These are phyloP conservation scores for Diachasmimorpha longicaudata DNA, from an alignment of 1,140 invertebrate genomes.

Conservation along the genomic window DNA sequence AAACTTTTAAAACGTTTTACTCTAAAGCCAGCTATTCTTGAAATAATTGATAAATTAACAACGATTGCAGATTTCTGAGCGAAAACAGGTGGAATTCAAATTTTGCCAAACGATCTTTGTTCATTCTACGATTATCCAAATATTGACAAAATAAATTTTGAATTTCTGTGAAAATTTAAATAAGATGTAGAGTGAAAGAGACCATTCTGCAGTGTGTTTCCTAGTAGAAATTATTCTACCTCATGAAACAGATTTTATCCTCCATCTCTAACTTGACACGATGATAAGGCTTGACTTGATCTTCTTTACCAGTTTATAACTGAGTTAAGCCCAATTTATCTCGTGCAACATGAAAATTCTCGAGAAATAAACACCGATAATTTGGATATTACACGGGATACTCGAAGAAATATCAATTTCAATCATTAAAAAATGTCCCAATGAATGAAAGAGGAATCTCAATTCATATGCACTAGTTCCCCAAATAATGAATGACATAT, in stretches of 20 bases:
- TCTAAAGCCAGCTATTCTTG: no score
- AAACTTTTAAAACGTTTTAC: no score
- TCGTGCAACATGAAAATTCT: background rate
- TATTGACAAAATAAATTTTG: no score
- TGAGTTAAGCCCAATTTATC: background rate
- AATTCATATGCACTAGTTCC: background rate
- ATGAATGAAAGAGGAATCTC: background rate
- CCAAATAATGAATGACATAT: background rate
- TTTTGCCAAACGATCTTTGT: no score
- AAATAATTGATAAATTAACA: no score
- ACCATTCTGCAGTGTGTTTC: no score
- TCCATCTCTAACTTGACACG: background rate
- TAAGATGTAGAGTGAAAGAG: no score
- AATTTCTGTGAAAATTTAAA: no score
- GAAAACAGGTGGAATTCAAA: no score
- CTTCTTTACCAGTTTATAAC: background rate
- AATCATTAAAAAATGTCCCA: background rate
- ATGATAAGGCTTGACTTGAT: background rate
- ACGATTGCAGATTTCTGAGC: no score
- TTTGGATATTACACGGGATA: background rate
- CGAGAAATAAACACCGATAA: background rate
- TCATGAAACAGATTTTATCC: background rate
- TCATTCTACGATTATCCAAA: no score
- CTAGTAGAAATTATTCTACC: no score
- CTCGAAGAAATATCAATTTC: background rate